Conservation (phyloP, 2,888 invertebrate species). For the Monoplex corrugatus region DNA sequence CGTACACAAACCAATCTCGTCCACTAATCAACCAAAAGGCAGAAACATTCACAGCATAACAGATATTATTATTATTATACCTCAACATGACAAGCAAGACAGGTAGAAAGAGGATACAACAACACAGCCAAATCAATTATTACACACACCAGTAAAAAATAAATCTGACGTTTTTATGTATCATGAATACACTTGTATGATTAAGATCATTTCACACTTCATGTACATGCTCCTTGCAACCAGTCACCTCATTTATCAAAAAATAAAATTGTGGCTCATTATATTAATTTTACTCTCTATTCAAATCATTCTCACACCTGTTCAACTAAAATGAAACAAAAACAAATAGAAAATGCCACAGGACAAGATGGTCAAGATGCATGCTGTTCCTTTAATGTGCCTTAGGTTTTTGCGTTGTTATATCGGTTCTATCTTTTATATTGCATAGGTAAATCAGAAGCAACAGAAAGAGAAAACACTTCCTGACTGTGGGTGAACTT, state of each 20-base stretch:
- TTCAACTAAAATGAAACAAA: background rate
- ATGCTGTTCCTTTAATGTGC: background rate
- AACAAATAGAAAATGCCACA: background rate
- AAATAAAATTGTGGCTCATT: background rate
- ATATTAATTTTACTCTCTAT: background rate
- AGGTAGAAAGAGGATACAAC: background rate
- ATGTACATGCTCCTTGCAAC: background rate
- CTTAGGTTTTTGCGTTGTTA: too few species aligned
- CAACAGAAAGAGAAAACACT: background rate
- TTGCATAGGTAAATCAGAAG: too few species aligned
- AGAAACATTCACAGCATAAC: background rate
- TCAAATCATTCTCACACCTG: background rate
- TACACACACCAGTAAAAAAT: background rate
- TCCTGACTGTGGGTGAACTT: background rate
- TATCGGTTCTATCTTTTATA: too few species aligned
- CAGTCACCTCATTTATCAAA: background rate
- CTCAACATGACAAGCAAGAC: background rate
- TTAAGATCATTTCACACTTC: background rate
- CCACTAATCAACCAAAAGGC: background rate
- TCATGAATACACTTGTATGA: background rate
- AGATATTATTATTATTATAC: background rate
- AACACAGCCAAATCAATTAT: background rate
- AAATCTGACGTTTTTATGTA: background rate
- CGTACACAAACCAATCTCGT: background rate
- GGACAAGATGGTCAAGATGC: background rate